These are phyloP conservation scores for sheep (Ovis aries) DNA, from an alignment of 2,113 vertebrate genomes.

Conservation along the genomic window DNA sequence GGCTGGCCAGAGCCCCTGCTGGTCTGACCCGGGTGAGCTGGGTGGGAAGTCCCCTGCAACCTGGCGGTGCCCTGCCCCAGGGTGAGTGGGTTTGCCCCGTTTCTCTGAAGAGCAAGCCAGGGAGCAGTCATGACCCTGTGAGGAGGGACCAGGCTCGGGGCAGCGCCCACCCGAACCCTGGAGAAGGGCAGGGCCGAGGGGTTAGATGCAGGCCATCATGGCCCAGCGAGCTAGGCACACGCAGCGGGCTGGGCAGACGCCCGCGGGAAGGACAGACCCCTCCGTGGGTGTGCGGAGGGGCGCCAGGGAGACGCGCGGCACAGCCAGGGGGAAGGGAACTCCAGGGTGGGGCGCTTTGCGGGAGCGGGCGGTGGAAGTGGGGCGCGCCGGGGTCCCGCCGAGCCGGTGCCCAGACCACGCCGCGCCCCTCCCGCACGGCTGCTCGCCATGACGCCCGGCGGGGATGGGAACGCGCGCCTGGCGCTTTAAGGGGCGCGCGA, in stretches of 20 bases:
- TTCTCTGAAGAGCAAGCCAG: not conserved
- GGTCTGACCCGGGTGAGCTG: not conserved
- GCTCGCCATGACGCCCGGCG: accelerated
- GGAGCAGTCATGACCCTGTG: not conserved
- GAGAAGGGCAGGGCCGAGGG: not conserved
- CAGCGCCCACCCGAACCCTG: not conserved
- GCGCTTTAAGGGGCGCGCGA: not conserved
- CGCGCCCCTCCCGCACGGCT: not conserved
- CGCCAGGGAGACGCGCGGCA: accelerated
- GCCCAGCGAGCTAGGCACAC: not conserved
- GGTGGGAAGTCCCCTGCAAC: not conserved
- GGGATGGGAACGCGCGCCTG: not conserved
- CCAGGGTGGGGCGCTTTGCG: too few species aligned
- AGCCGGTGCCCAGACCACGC: not conserved
- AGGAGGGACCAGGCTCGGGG: not conserved
- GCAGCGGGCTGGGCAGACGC: not conserved
- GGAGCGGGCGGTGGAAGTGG: not conserved
- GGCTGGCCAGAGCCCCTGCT: not conserved
- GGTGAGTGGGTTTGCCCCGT: too few species aligned
- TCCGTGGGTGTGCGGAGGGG: not conserved
- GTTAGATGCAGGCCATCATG: not conserved
- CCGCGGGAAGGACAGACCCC: not conserved
- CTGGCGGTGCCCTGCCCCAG: not conserved
- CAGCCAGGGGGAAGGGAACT: not conserved
- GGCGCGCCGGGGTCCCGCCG: not conserved